A percentile compares a stretch with the other conserved stretches of the same genome.
phyloP scores from a whole-genome alignment of 2,113 vertebrate species.

The Brachirus orientalis region DNA sequence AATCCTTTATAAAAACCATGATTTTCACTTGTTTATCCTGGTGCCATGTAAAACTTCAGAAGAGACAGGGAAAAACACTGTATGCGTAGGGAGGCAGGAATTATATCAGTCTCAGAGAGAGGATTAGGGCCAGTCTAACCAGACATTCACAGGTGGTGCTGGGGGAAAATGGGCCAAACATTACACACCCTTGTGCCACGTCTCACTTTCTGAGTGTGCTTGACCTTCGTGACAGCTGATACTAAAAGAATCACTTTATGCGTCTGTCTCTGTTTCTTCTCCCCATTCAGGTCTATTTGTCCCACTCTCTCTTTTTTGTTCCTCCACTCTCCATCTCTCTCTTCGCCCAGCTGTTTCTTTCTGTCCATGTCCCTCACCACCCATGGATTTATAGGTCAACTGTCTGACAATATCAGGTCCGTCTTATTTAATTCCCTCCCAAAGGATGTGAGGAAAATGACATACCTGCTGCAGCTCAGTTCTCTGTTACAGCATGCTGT shows the following conservation, averaged over 20 bases:
- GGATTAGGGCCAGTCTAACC: constrained; percentile 59
- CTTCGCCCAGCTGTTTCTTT: constrained; percentile 19
- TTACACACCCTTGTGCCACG: constrained; percentile 43
- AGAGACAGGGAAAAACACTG: constrained; percentile 20
- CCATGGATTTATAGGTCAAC: constrained; percentile 71
- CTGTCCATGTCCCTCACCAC: constrained; percentile 31
- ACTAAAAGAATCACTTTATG: constrained; percentile 9
- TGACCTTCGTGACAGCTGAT: constrained; percentile 56
- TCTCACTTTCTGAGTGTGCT: constrained; percentile 37
- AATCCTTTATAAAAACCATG: constrained; percentile 30
- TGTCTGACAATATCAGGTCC: constrained; percentile 58
- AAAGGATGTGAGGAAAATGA: constrained; percentile 32
- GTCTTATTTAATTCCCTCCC: constrained; percentile 59
- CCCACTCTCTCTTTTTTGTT: too few species aligned
- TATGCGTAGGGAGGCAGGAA: constrained; percentile 15
- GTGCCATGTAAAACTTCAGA: constrained; percentile 38
- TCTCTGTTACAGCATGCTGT: constrained; percentile 38
- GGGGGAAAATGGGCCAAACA: constrained; percentile 49
- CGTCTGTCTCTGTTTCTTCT: constrained; percentile 4
- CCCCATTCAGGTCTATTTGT: constrained; percentile 25
- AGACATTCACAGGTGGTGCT: constrained; percentile 41
- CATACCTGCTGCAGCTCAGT: constrained; percentile 44
- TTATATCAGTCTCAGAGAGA: constrained; percentile 48
- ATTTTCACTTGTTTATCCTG: constrained; percentile 38
- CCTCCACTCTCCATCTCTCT: constrained; percentile 19